Evolutionary conservation across 2,113 vertebrate species (phyloP).

Genomic region (Cnemophilus loriae): DNA sequence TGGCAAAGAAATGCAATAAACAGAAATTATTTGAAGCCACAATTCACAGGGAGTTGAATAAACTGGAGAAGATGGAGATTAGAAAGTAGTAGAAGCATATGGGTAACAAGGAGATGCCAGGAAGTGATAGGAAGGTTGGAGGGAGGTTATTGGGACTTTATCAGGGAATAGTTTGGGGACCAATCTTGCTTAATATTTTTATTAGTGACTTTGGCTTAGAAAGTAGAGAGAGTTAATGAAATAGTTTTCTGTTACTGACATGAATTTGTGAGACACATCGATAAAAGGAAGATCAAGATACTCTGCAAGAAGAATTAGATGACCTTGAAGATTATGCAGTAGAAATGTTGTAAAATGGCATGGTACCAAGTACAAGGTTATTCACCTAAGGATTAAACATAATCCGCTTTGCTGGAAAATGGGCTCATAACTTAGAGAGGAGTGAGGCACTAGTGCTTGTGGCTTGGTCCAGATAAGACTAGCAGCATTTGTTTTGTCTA

Average conservation of each 20-base stretch:
- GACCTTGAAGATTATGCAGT: constrained; percentile 2
- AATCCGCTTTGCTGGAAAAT: neutral
- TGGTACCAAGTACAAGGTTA: neutral
- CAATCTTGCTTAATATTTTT: neutral
- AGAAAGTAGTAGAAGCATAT: neutral
- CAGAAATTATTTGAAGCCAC: neutral
- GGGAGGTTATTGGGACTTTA: neutral
- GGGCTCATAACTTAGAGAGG: neutral
- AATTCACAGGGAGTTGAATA: neutral
- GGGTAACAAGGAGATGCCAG: neutral
- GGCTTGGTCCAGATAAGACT: neutral
- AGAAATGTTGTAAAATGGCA: neutral
- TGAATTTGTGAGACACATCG: neutral
- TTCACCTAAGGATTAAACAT: neutral
- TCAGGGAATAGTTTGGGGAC: neutral
- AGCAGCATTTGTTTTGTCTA: neutral
- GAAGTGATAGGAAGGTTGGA: neutral
- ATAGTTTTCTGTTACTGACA: neutral
- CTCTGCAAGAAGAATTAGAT: neutral
- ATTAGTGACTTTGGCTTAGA: neutral
- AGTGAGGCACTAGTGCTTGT: neutral
- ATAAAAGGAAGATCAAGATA: constrained; percentile 13
- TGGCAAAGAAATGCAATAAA: neutral
- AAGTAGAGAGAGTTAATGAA: neutral
- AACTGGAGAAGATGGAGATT: neutral